These are phyloP conservation scores for Caiman crocodilus DNA, from an alignment of 2,797 vertebrate genomes.

Conservation along the genomic window DNA sequence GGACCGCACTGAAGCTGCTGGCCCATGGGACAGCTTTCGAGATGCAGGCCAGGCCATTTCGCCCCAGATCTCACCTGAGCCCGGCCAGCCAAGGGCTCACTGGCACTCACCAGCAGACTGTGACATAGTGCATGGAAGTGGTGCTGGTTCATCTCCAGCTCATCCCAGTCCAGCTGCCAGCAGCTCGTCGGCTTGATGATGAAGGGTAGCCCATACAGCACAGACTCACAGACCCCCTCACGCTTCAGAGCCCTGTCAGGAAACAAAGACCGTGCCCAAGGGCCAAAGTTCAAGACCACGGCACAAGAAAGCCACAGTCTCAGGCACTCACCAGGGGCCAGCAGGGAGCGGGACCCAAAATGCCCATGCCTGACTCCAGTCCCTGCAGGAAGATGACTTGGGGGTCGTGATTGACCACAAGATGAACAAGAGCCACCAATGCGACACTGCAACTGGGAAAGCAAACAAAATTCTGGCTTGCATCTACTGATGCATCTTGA, in stretches of 20 bases:
- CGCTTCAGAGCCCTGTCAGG: conserved; percentile 85
- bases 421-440: too few relatives aligned
- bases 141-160: conserved; percentile 92
- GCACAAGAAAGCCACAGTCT: too few relatives aligned
- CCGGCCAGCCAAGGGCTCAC: background rate
- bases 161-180: conserved; percentile 97
- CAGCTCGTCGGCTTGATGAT: conserved; percentile 91
- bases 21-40: background rate
- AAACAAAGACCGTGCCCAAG: too few relatives aligned
- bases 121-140: conserved; percentile 92
- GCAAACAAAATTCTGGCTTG: too few relatives aligned
- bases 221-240: conserved; percentile 91
- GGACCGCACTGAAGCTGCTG: background rate
- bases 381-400: too few relatives aligned
- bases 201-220: conserved; percentile 90
- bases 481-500: too few relatives aligned
- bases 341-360: too few relatives aligned
- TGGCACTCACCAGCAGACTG: conserved; percentile 85
- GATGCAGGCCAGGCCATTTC: background rate
- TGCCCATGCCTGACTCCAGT: too few relatives aligned
- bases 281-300: too few relatives aligned
- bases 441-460: too few relatives aligned
- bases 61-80: background rate
- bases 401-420: too few relatives aligned
- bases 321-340: too few relatives aligned